These are phyloP conservation scores for Lasioglossum calceatum DNA, from an alignment of 2,888 invertebrate species.

Conservation along the genomic window DNA sequence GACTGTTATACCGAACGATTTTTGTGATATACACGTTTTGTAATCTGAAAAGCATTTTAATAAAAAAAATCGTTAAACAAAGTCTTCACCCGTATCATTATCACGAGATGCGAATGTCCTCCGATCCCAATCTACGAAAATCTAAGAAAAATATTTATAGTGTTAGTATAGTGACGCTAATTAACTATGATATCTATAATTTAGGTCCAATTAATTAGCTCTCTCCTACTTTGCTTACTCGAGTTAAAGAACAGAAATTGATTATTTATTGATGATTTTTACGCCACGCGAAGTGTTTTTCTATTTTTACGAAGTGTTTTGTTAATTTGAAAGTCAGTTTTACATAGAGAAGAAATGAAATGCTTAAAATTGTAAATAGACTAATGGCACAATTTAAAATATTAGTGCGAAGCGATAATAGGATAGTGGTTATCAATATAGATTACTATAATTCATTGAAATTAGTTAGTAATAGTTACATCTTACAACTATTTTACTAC, in stretches of 20 bases:
- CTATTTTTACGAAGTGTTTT: neutral
- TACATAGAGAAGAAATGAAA: neutral
- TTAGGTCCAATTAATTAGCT: no score
- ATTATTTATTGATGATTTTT: neutral
- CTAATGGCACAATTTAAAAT: neutral
- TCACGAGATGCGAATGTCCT: neutral
- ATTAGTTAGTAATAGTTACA: neutral
- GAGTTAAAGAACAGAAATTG: neutral
- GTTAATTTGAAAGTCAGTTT: neutral
- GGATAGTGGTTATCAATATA: neutral
- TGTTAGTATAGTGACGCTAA: neutral
- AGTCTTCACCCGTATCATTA: neutral
- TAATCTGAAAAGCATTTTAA: neutral
- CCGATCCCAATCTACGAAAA: neutral
- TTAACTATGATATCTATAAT: neutral
- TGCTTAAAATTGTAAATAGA: neutral
- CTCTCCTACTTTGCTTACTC: neutral
- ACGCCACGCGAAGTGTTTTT: neutral
- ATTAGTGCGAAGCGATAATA: neutral
- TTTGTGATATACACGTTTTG: neutral
- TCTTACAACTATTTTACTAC: neutral
- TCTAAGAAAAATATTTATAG: neutral
- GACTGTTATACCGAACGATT: neutral
- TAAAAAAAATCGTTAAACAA: neutral
- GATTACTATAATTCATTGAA: neutral